These are phyloP conservation scores for Agrypnus murinus DNA, from an alignment of 2,888 invertebrate genomes.

Conservation along the genomic window DNA sequence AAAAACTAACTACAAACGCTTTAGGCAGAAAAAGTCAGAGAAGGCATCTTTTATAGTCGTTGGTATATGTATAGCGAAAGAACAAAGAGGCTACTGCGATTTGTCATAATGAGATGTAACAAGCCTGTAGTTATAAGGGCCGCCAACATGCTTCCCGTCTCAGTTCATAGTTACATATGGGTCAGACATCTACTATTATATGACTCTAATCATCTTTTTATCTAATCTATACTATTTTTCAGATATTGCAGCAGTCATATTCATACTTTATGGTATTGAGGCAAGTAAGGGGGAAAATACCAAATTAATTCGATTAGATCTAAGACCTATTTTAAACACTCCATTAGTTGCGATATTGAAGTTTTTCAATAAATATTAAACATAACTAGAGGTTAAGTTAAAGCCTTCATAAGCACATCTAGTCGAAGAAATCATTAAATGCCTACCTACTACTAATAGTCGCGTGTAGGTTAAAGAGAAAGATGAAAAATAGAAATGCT, in stretches of 20 bases:
- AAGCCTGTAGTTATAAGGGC: conserved; percentile 46
- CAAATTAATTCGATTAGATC: too few relatives aligned
- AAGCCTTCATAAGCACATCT: neutral
- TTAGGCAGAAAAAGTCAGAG: conserved; percentile 31
- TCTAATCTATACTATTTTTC: conserved; percentile 23
- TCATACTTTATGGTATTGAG: conserved; percentile 47
- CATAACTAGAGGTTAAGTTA: neutral
- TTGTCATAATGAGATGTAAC: conserved; percentile 41
- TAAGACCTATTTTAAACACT: too few relatives aligned
- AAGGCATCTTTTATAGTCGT: conserved; percentile 38
- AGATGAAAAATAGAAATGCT: conserved; percentile 24
- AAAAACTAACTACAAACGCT: too few relatives aligned
- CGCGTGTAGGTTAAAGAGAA: conserved; percentile 19
- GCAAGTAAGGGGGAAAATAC: conserved; percentile 21
- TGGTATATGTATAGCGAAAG: conserved; percentile 33
- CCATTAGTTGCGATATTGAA: too few relatives aligned
- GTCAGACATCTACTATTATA: neutral
- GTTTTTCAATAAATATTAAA: too few relatives aligned
- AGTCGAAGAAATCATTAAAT: neutral
- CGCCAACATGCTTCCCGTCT: conserved; percentile 36
- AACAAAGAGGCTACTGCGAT: conserved; percentile 31
- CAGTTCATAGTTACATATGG: conserved; percentile 45
- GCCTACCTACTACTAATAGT: neutral
- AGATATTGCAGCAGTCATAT: conserved; percentile 47
- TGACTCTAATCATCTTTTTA: neutral